Evolutionary conservation across 2,888 invertebrate genomes (phyloP).

Genomic region (Selenia dentaria): DNA sequence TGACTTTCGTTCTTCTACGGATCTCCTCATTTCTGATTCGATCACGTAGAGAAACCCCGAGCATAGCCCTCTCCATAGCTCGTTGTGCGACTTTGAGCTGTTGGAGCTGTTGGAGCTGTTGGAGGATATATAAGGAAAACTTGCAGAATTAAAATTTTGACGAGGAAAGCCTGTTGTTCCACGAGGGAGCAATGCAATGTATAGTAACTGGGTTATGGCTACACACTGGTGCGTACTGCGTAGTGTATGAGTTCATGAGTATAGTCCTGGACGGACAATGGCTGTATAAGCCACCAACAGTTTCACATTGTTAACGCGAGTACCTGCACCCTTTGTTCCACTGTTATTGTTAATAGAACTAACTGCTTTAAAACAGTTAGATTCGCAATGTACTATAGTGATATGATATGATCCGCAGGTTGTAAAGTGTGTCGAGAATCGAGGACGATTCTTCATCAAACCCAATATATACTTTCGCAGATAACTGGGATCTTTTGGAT

Average conservation of each 20-base stretch:
- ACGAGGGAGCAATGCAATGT: too few species aligned
- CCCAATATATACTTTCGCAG: background rate
- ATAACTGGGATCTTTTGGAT: too few species aligned
- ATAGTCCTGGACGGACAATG: conserved; percentile 44
- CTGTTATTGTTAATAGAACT: conserved; percentile 37
- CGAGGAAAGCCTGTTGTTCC: too few species aligned
- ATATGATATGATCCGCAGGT: conserved; percentile 3
- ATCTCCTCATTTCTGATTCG: too few species aligned
- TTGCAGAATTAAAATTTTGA: too few species aligned
- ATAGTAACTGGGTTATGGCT: conserved; percentile 10
- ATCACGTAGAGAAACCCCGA: too few species aligned
- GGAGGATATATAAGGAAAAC: too few species aligned
- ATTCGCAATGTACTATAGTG: too few species aligned
- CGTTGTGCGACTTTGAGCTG: too few species aligned
- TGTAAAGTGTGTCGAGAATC: background rate
- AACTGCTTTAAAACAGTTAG: conserved; percentile 30
- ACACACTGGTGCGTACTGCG: conserved; percentile 27
- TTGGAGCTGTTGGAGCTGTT: too few species aligned
- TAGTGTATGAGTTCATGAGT: conserved; percentile 25
- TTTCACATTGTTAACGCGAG: conserved; percentile 57
- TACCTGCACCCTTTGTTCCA: conserved; percentile 61
- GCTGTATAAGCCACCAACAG: conserved; percentile 18
- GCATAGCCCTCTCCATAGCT: too few species aligned
- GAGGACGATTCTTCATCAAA: background rate
- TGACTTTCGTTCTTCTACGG: too few species aligned